Percentiles rank a stretch among this genome's conserved stretches.
These are phyloP conservation scores for Seira ritae DNA, from an alignment of 2,888 invertebrate genomes.

Conservation along the genomic window DNA sequence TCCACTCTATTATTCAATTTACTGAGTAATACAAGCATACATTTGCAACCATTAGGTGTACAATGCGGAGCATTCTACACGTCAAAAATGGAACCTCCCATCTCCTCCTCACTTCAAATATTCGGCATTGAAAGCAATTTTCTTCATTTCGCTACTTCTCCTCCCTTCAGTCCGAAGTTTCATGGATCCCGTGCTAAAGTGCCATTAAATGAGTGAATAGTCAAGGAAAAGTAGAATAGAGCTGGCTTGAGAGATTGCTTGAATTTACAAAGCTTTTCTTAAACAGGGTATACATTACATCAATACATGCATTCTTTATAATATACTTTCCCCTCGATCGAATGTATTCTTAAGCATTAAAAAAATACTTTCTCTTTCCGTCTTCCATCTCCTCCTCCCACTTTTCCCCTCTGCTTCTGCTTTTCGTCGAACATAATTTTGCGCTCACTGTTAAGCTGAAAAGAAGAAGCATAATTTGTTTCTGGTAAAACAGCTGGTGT, in stretches of 20 bases:
- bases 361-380: conserved; percentile 55
- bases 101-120: conserved; percentile 57
- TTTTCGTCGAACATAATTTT: background rate
- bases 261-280: too few relatives aligned
- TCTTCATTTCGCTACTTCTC: conserved; percentile 35
- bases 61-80: background rate
- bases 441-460: background rate
- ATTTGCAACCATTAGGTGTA: background rate
- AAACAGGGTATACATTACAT: too few relatives aligned
- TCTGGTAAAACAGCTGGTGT: conserved; percentile 48
- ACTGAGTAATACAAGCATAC: background rate
- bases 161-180: conserved; percentile 35
- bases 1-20: conserved; percentile 6
- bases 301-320: too few relatives aligned
- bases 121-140: conserved; percentile 67
- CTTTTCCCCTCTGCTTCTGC: conserved; percentile 27
- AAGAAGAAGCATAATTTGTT: too few relatives aligned
- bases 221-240: too few relatives aligned
- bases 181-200: conserved; percentile 68
- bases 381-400: conserved; percentile 48
- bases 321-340: too few relatives aligned
- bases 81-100: conserved; percentile 35
- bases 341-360: conserved; percentile 55
- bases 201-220: conserved; percentile 63
- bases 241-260: too few relatives aligned